Conservation (phyloP, 1,140 invertebrate genomes). For the Cydia pomonella region DNA sequence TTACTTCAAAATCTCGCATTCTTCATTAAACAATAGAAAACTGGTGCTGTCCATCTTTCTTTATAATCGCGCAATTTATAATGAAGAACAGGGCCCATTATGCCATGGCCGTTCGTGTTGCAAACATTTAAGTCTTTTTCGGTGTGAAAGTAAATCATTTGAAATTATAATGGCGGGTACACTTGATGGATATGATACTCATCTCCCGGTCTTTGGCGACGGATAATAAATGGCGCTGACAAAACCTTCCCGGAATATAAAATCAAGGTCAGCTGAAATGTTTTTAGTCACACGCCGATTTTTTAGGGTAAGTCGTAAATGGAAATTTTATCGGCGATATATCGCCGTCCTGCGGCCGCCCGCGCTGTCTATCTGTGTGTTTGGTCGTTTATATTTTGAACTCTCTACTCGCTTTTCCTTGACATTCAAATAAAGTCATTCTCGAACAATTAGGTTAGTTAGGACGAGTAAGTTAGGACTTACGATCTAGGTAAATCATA, state of each 20-base stretch:
- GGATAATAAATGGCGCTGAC: slow-evolving; percentile 53
- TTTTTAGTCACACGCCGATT: slow-evolving; percentile 14
- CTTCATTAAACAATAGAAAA: not conserved
- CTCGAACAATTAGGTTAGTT: too few species aligned
- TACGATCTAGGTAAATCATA: too few species aligned
- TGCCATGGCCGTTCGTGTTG: slow-evolving; percentile 33
- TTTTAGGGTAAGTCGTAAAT: slow-evolving; percentile 28
- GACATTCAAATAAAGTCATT: not conserved
- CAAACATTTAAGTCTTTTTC: slow-evolving; percentile 46
- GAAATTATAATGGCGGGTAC: slow-evolving; percentile 54
- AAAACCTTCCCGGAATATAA: slow-evolving; percentile 29
- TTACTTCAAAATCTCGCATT: not conserved
- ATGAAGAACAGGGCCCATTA: slow-evolving; percentile 48
- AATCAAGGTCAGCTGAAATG: slow-evolving; percentile 28
- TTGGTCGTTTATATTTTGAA: not conserved
- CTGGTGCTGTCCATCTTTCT: slow-evolving; percentile 36
- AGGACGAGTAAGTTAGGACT: too few species aligned
- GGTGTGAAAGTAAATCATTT: slow-evolving; percentile 54
- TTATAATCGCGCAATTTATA: slow-evolving; percentile 52
- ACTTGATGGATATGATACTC: slow-evolving; percentile 58
- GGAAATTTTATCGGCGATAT: slow-evolving; percentile 27
- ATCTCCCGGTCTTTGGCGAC: slow-evolving; percentile 39
- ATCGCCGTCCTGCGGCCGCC: not conserved
- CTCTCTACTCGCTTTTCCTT: not conserved
- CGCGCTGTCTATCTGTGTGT: not conserved